Conservation (phyloP, 1,140 invertebrate genomes). For the Lordiphosa clarofinis region DNA sequence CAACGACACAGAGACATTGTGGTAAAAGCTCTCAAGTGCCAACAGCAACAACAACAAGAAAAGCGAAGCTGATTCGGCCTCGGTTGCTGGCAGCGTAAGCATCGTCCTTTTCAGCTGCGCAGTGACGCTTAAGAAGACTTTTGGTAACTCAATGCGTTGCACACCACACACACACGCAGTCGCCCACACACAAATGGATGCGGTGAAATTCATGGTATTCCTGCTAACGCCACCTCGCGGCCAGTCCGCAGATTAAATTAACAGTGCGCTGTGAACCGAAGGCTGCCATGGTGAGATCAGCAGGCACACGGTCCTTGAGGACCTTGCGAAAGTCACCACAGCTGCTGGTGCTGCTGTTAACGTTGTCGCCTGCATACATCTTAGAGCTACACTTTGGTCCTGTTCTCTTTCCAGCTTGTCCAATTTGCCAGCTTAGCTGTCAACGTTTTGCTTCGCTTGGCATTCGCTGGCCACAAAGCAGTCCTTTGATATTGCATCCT, state of each 20-base stretch:
- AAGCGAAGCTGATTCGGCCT: slow-evolving; percentile 38
- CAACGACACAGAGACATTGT: slow-evolving; percentile 41
- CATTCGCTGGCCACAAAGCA: slow-evolving; percentile 58
- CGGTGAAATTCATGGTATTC: slow-evolving; percentile 61
- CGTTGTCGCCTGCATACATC: slow-evolving; percentile 1
- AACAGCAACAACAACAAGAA: slow-evolving; percentile 52
- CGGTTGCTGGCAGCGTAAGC: slow-evolving; percentile 16
- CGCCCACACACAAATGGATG: slow-evolving; percentile 28
- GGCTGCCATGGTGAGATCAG: slow-evolving; percentile 58
- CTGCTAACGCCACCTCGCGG: slow-evolving; percentile 73
- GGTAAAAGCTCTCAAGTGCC: slow-evolving; percentile 76
- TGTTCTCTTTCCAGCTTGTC: slow-evolving; percentile 39
- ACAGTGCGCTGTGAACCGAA: slow-evolving; percentile 52
- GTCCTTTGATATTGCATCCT: slow-evolving; percentile 73
- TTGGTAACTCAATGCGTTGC: slow-evolving; percentile 51
- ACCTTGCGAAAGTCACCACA: slow-evolving; percentile 68
- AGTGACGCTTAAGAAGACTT: slow-evolving; percentile 37
- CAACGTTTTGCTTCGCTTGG: slow-evolving; percentile 50
- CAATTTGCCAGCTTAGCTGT: slow-evolving; percentile 69
- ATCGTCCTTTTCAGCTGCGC: slow-evolving; percentile 50
- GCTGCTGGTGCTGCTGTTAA: slow-evolving; percentile 44
- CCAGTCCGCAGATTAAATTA: slow-evolving; percentile 67
- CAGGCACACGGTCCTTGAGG: slow-evolving; percentile 17
- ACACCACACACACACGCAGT: slow-evolving; percentile 16
- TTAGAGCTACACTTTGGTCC: slow-evolving; percentile 1